These are phyloP conservation scores for Aepyceros melampus DNA, from an alignment of 2,113 vertebrate species.

Conservation along the genomic window DNA sequence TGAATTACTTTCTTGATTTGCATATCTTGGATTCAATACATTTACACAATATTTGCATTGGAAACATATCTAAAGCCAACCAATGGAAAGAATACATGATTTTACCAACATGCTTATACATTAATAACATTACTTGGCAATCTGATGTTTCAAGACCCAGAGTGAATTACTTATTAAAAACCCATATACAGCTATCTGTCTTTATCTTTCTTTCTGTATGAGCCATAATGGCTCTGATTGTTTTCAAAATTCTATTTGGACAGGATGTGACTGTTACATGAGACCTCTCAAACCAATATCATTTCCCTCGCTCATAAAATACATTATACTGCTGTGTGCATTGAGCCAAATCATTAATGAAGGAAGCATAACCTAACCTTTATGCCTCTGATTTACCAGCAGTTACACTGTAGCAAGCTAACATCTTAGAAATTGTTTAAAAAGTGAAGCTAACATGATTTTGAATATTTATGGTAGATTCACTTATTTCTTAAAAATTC, in stretches of 20 bases:
- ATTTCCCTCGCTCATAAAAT: slow-evolving; percentile 94
- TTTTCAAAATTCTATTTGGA: slow-evolving; percentile 97
- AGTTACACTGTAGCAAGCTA: slow-evolving; percentile 71
- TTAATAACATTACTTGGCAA: slow-evolving; percentile 91
- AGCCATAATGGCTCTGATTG: slow-evolving; percentile 94
- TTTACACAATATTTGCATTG: slow-evolving; percentile 85
- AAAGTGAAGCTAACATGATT: slow-evolving; percentile 80
- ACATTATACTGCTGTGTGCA: slow-evolving; percentile 89
- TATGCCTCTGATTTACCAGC: slow-evolving; percentile 78
- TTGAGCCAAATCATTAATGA: slow-evolving; percentile 84
- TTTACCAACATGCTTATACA: slow-evolving; percentile 90
- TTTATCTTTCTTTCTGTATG: slow-evolving; percentile 93
- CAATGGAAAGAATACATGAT: slow-evolving; percentile 81
- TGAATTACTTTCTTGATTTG: slow-evolving; percentile 81
- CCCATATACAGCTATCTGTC: slow-evolving; percentile 92
- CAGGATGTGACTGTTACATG: slow-evolving; percentile 96
- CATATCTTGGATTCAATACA: slow-evolving; percentile 82
- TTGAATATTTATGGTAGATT: slow-evolving; percentile 83
- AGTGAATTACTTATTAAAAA: slow-evolving; percentile 96
- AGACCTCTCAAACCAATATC: slow-evolving; percentile 93
- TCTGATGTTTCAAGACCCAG: slow-evolving; percentile 90
- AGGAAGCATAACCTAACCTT: slow-evolving; percentile 84
- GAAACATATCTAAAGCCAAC: slow-evolving; percentile 81
- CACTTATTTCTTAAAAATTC: slow-evolving; percentile 77
- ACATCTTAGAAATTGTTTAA: slow-evolving; percentile 80